Evolutionary conservation across 2,797 vertebrate genomes (phyloP).

Genomic region (Spinus pinus): DNA sequence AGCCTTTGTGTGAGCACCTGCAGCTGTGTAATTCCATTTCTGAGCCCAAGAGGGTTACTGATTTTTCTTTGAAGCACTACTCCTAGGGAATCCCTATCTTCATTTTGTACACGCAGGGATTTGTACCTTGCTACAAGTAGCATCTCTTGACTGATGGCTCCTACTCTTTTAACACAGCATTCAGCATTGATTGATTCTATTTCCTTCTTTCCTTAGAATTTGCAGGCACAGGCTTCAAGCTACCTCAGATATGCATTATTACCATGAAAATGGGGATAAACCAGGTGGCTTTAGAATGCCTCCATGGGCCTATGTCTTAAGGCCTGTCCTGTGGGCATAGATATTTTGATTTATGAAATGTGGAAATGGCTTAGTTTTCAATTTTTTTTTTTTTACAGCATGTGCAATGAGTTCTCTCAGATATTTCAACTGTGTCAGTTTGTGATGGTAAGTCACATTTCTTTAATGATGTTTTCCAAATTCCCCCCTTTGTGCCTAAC

Average conservation of each 20-base stretch:
- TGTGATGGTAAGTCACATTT: constrained; percentile 87
- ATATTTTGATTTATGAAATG: not conserved
- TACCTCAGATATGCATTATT: not conserved
- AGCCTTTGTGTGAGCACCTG: not conserved
- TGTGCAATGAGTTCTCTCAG: constrained; percentile 99
- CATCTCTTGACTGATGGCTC: not conserved
- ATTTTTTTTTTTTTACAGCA: constrained; percentile 75
- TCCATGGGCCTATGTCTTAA: not conserved
- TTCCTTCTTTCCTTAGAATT: not conserved
- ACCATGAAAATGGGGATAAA: not conserved
- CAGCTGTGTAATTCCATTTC: not conserved
- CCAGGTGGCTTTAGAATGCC: not conserved
- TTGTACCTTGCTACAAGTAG: not conserved
- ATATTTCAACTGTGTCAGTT: constrained; percentile 99
- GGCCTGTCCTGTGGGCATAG: not conserved
- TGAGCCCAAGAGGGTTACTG: not conserved
- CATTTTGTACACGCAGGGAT: not conserved
- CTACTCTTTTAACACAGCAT: not conserved
- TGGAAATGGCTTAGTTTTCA: not conserved
- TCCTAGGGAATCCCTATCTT: not conserved
- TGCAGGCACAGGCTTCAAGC: not conserved
- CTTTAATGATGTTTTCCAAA: not conserved
- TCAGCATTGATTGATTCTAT: not conserved
- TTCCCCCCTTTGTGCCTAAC: not conserved
- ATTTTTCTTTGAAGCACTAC: not conserved